Conservation (phyloP, 2,888 invertebrate species). For the Polydrusus pterygomalis region DNA sequence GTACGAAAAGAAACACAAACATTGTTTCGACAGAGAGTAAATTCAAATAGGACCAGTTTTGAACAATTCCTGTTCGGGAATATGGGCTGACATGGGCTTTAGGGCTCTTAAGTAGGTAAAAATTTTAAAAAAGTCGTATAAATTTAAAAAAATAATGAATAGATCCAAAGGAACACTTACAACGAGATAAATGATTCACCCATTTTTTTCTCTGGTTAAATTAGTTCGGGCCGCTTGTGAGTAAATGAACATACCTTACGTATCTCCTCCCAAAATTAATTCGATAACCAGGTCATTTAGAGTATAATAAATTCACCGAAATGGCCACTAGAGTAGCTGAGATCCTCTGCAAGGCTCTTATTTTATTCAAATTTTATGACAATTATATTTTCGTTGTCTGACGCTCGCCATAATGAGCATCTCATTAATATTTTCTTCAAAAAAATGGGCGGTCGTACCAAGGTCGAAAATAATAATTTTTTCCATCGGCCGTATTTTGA, state of each 20-base stretch:
- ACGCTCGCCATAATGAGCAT: conserved; percentile 34
- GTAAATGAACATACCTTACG: not conserved
- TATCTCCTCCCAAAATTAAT: conserved; percentile 41
- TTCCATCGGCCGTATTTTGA: not conserved
- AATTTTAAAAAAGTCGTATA: not conserved
- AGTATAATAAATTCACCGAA: conserved; percentile 52
- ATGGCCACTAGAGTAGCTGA: conserved; percentile 54
- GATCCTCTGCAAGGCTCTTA: conserved; percentile 36
- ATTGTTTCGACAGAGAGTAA: too few relatives aligned
- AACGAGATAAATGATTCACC: too few relatives aligned
- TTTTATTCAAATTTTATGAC: conserved; percentile 55
- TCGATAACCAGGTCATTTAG: conserved; percentile 50
- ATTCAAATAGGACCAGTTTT: too few relatives aligned
- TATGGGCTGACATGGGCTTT: too few relatives aligned
- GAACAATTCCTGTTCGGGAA: too few relatives aligned
- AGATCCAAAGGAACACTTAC: not conserved
- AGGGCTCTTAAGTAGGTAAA: too few relatives aligned
- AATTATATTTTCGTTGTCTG: conserved; percentile 49
- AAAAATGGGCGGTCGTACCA: conserved; percentile 24
- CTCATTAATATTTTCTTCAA: conserved; percentile 40
- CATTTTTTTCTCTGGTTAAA: too few relatives aligned
- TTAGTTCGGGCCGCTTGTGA: too few relatives aligned
- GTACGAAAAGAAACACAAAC: too few relatives aligned
- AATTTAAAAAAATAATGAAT: not conserved
- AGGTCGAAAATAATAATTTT: not conserved